A percentile compares a stretch with the other conserved stretches of the same genome.
Evolutionary conservation across 2,113 vertebrate species (phyloP).

Genomic region (Anguilla japonica): DNA sequence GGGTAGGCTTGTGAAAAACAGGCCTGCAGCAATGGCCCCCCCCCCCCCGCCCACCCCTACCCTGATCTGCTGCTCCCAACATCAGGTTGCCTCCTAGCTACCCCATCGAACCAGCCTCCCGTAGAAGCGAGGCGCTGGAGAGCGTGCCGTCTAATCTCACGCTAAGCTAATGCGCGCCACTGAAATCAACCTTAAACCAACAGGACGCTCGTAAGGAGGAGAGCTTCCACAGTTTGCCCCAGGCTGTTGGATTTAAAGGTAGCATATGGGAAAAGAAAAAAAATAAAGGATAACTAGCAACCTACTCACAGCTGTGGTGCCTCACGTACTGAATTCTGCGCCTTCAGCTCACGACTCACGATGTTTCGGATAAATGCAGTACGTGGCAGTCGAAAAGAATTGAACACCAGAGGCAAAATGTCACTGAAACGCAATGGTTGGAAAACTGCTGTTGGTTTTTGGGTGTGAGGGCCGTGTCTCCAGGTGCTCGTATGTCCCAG

Average conservation of each 20-base stretch:
- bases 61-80: no score
- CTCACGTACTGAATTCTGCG: neutral
- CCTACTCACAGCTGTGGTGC: neutral
- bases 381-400: neutral
- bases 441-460: neutral
- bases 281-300: neutral
- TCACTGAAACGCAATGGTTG: neutral
- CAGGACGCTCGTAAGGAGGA: neutral
- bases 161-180: neutral
- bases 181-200: neutral
- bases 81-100: neutral
- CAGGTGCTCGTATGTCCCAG: neutral
- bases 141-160: neutral
- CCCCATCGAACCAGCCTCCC: neutral
- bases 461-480: neutral
- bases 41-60: neutral
- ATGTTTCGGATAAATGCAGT: no score
- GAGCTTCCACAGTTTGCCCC: neutral
- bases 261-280: neutral
- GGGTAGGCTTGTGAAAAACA: neutral
- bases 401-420: neutral
- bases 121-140: neutral
- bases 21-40: neutral
- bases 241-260: neutral
- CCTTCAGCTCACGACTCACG: no score